Percentiles rank a stretch among this genome's conserved stretches.
Conservation (phyloP, 2,797 vertebrate species). For the Rhabdophis nuchalis region DNA sequence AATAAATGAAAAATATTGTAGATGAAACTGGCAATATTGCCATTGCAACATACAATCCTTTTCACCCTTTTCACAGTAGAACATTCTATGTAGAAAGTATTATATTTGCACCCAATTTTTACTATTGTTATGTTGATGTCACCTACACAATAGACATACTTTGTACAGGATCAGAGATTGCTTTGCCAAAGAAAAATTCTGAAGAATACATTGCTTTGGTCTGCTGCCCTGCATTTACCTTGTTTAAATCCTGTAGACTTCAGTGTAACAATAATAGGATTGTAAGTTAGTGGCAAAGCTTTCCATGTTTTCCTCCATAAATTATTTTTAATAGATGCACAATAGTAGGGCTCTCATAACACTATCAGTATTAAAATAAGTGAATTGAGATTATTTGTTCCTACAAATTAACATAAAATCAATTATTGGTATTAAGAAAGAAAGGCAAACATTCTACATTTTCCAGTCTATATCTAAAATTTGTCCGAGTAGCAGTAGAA, state of each 20-base stretch:
- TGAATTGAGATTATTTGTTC: background rate
- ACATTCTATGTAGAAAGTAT: background rate
- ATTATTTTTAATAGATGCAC: background rate
- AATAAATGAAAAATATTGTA: background rate
- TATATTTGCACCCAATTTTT: constrained; percentile 4
- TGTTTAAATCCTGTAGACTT: background rate
- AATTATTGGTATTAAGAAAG: background rate
- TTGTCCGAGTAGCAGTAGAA: constrained; percentile 2
- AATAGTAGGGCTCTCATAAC: background rate
- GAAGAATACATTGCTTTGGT: background rate
- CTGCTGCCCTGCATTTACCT: background rate
- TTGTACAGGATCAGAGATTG: background rate
- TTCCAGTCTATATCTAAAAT: background rate
- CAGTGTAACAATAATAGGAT: background rate
- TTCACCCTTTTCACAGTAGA: background rate
- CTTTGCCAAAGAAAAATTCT: background rate
- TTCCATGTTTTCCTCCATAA: background rate
- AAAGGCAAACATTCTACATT: background rate
- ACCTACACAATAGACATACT: background rate
- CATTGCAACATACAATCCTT: background rate
- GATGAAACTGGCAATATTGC: constrained; percentile 17
- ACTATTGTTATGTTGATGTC: background rate
- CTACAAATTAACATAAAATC: background rate
- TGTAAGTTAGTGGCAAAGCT: background rate
- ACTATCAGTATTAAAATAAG: background rate